Conservation (phyloP, 2,888 invertebrate species). For the Bombylius major region DNA sequence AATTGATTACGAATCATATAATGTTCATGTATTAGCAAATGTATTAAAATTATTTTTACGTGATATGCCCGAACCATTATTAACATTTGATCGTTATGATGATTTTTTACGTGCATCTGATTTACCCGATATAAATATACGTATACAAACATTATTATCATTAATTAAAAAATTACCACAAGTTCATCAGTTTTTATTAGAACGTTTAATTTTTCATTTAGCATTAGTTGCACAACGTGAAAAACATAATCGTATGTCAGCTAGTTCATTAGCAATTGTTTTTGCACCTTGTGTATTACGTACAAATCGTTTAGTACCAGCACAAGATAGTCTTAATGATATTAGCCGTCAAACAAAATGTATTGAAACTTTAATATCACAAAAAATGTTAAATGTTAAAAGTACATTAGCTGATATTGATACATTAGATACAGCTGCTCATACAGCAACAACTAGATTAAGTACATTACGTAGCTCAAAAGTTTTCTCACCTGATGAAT, state of each 20-base stretch:
- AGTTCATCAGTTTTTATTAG: conserved; percentile 80
- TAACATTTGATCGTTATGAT: conserved; percentile 88
- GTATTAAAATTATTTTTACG: conserved; percentile 80
- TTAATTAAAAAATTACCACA: conserved; percentile 81
- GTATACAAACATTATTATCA: conserved; percentile 71
- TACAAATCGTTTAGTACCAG: conserved; percentile 74
- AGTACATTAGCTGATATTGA: conserved; percentile 81
- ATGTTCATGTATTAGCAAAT: conserved; percentile 81
- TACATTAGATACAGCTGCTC: conserved; percentile 74
- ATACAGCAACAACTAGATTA: conserved; percentile 69
- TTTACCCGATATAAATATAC: conserved; percentile 66
- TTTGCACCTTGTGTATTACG: conserved; percentile 90
- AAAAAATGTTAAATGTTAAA: conserved; percentile 73
- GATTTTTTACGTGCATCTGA: conserved; percentile 85
- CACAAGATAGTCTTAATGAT: conserved; percentile 83
- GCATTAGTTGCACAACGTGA: conserved; percentile 80
- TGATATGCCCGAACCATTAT: conserved; percentile 84
- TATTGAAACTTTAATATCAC: conserved; percentile 79
- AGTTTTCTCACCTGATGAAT: conserved; percentile 43
- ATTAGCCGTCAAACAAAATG: conserved; percentile 81
- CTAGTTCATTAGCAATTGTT: conserved; percentile 82
- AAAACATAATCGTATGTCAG: conserved; percentile 81
- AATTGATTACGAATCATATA: conserved; percentile 61
- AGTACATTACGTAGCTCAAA: conserved; percentile 63
- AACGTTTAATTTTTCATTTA: conserved; percentile 83